Conservation (phyloP, 64 coral and sea anemone species). For the Platygyra sinensis region DNA sequence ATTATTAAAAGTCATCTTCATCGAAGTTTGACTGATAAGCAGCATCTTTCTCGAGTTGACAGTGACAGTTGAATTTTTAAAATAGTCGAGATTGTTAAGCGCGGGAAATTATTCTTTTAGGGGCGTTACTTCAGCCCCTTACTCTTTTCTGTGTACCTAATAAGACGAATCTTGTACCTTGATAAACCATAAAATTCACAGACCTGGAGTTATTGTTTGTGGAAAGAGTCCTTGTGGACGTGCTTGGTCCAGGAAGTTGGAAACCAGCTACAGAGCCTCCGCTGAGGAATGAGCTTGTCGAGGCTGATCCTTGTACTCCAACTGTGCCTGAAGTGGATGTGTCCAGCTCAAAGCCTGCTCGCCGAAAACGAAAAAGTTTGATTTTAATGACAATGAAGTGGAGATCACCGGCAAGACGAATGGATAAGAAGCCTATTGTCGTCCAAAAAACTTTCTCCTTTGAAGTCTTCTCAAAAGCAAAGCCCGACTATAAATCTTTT, state of each 20-base stretch:
- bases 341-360: slow-evolving; percentile 60
- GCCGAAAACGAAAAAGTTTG: neutral
- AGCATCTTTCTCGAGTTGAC: too few relatives aligned
- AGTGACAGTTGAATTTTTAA: neutral
- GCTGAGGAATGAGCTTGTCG: slow-evolving; percentile 66
- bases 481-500: neutral
- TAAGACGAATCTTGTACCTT: too few relatives aligned
- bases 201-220: slow-evolving; percentile 46
- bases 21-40: too few relatives aligned
- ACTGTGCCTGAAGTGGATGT: slow-evolving; percentile 54
- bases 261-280: slow-evolving; percentile 40
- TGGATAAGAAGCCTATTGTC: too few relatives aligned
- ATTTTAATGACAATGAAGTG: too few relatives aligned
- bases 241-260: slow-evolving; percentile 16
- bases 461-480: neutral
- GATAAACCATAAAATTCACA: neutral
- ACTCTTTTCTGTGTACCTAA: too few relatives aligned
- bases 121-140: neutral
- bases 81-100: neutral
- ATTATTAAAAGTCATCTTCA: too few relatives aligned
- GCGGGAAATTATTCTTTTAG: neutral
- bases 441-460: too few relatives aligned
- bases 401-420: too few relatives aligned
- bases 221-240: neutral
- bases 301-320: slow-evolving; percentile 26